Evolutionary conservation across 2,113 vertebrate species (phyloP), one percentile per base, ranked within the genome.

Genomic region (Formicarius rufipectus): DNA sequence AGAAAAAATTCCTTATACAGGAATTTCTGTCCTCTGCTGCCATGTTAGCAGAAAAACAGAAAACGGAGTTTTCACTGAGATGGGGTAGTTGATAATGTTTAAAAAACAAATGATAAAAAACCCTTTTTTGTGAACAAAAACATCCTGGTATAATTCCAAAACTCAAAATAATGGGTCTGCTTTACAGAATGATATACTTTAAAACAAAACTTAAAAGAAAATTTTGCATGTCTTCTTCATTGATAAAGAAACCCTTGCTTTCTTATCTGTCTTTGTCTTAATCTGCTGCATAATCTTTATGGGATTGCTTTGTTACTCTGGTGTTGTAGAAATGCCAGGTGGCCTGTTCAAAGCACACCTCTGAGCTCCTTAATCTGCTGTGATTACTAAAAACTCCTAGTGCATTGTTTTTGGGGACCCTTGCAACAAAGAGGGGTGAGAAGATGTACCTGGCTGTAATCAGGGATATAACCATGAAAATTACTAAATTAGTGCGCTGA

Each of bases 41-140:
- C 62, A 47, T 18, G 23, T 60, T 50, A 87, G 62, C 22, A 67
- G 28, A 52, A 73, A 27, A 85, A 30, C 47, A 52, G 52, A 62
- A 76, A 85, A 63, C 7, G 28, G 45, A 24, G 14, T 58, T 91
- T 69, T 94, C 67, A 73, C 23, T 33, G 42, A 66, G 18, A 55
- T 53, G 44, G 39, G 7, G 33, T 28, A 44, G 37, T 9, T 60
- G 10, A 37, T 63, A 64, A 47, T 1, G 0, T 39, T 64, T 71
- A 12, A 56, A 64, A 87, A 62, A 1, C 18, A 64, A 28, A 35
- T 23, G 0, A 50, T 39, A 39, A 35, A 59, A 2, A 2, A 4
- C 22, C 4, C 16, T 56, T 50, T 25, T 6, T 91, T 19, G 10
- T 77, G 62, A 84, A 37, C 37, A 56, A 24, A 89, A 81, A 35